Evolutionary conservation across 1,140 invertebrate species (phyloP), one percentile per base, ranked within the genome.

Genomic region (Wiebesia pumilae): DNA sequence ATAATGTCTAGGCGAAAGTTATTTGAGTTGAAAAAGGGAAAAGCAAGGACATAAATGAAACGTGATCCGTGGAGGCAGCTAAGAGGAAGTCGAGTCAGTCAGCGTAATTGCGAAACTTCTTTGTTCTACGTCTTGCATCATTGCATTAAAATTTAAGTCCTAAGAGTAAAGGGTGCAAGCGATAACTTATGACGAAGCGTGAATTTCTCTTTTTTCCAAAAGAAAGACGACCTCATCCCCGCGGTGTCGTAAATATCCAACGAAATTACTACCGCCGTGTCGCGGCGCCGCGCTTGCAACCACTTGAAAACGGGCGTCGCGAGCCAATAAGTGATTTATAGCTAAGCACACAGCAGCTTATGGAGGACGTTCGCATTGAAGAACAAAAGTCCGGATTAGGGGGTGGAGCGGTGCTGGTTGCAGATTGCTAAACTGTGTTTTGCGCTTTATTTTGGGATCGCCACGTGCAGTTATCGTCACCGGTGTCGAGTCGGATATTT

Each of bases 371-470:
- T 51, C 9, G 69, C 27, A 10, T 24, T 10, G 3, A 69, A 30
- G 62, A 86, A 81, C 84, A 81, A 85, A 77, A 54, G 87, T 16
- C 19, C 88, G 88, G 89, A 33, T 33, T 9, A 24, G 19, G 38
- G 81, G 30, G 88, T 87, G 85, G 87, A 89, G 88, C 89, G 85
- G 87, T 89, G 88, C 89, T 67, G 84, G 77, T 84, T 21, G 47
- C 81, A 30, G 88, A 88, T 91, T 93, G 91, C 92, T 90, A 92
- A 92, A 91, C 40, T 6, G 58, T 40, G 58, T 21, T 33, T 77
- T 88, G 83, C 81, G 90, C 90, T 92, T 93, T 93, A 93, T 93
- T 93, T 93, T 89, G 81, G 89, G 92, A 91, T 84, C 88, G 89
- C 90, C 92, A 92, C 92, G 92, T 92, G 91, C 90, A 89, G 88